Evolutionary conservation across 1,140 invertebrate species (phyloP).

Genomic region (Drosophila serrata): DNA sequence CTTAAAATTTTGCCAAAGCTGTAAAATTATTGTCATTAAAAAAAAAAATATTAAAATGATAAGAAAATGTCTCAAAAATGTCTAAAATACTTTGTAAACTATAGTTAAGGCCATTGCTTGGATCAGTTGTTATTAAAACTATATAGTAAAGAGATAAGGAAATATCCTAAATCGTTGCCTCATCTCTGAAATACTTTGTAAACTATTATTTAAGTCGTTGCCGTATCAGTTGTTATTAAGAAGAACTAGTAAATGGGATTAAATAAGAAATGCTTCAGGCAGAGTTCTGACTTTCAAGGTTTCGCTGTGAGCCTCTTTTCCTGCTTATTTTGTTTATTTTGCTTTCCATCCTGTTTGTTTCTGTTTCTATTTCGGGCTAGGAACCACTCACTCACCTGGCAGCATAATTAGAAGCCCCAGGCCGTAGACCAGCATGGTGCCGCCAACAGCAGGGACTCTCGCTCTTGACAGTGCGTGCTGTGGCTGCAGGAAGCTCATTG

Average conservation of each 20-base stretch:
- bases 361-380: neutral
- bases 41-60: neutral
- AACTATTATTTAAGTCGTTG: neutral
- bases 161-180: neutral
- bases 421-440: constrained; percentile 58
- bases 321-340: neutral
- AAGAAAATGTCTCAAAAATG: neutral
- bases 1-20: neutral
- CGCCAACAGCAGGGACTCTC: constrained; percentile 22
- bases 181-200: neutral
- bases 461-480: constrained; percentile 33
- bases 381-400: constrained; percentile 61
- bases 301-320: neutral
- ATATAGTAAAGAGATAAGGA: neutral
- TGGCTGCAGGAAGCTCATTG: constrained; percentile 42
- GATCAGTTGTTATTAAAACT: neutral
- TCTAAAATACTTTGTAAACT: neutral
- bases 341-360: constrained; percentile 1
- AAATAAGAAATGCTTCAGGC: neutral
- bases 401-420: constrained; percentile 63
- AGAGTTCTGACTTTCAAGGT: neutral
- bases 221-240: neutral
- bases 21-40: neutral
- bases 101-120: neutral
- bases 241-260: neutral